Evolutionary conservation across 2,888 invertebrate genomes (phyloP).

Genomic region (Diploptera punctata): DNA sequence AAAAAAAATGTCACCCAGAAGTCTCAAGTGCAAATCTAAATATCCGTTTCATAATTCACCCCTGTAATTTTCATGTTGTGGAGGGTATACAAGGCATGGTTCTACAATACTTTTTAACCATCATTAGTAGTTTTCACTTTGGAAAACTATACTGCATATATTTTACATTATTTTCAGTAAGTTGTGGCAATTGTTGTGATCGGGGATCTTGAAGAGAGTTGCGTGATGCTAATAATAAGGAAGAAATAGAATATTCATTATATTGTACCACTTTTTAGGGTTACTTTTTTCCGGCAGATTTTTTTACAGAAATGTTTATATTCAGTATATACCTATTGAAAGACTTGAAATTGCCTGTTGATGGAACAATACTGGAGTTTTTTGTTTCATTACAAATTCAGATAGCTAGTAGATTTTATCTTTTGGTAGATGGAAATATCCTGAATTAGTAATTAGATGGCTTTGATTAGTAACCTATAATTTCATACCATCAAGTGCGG

Average conservation of each 20-base stretch:
- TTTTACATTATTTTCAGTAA: no score
- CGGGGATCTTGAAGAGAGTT: no score
- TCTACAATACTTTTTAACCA: no score
- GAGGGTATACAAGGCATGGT: no score
- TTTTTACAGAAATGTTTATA: constrained; percentile 2
- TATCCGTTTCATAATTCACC: no score
- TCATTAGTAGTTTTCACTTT: no score
- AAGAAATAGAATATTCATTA: constrained; percentile 29
- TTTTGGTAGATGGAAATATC: neutral
- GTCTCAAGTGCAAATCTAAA: no score
- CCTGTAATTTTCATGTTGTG: no score
- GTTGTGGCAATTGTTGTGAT: no score
- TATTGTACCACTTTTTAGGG: neutral
- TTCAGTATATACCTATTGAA: constrained; percentile 8
- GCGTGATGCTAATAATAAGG: neutral
- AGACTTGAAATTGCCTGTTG: constrained; percentile 3
- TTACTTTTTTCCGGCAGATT: constrained; percentile 1
- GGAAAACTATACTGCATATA: no score
- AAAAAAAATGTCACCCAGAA: no score
- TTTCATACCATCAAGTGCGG: constrained; percentile 6
- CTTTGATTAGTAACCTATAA: constrained; percentile 26
- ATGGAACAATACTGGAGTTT: constrained; percentile 7
- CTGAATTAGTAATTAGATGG: constrained; percentile 25
- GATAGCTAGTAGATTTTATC: constrained; percentile 16
- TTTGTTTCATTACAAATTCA: constrained; percentile 25